These are phyloP conservation scores for Centropus unirufus DNA, from an alignment of 2,113 vertebrate species.

Conservation along the genomic window DNA sequence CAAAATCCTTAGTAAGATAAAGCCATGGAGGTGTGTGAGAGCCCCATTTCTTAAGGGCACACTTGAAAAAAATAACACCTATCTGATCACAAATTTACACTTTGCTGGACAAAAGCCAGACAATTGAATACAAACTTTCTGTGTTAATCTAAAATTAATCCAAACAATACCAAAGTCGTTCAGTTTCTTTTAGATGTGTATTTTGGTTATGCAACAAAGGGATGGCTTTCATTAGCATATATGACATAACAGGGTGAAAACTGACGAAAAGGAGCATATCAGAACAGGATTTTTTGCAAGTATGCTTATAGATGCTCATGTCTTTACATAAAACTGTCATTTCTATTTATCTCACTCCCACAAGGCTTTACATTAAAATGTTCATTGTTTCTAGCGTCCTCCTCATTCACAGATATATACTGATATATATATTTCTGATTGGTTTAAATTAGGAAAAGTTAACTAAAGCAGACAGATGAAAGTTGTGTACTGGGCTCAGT, in stretches of 20 bases:
- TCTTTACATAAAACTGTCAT: background rate
- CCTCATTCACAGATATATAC: background rate
- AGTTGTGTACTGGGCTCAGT: background rate
- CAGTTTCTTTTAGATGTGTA: background rate
- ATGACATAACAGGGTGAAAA: background rate
- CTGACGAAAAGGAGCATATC: background rate
- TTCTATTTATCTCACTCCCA: background rate
- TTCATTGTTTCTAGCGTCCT: background rate
- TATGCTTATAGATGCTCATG: background rate
- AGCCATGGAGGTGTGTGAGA: background rate
- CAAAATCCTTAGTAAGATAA: background rate
- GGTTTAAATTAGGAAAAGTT: background rate
- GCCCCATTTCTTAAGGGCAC: background rate
- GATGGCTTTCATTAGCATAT: background rate
- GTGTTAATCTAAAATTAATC: too few species aligned
- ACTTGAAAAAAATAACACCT: background rate
- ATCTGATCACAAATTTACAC: background rate
- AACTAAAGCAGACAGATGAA: background rate
- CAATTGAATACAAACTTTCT: background rate
- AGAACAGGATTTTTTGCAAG: background rate
- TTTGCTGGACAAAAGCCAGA: background rate
- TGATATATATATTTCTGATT: background rate
- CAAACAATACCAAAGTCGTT: background rate
- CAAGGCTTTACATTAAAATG: background rate
- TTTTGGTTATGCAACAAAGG: background rate